Conservation (phyloP, 2,888 invertebrate genomes). For the Drosophila diplacantha region DNA sequence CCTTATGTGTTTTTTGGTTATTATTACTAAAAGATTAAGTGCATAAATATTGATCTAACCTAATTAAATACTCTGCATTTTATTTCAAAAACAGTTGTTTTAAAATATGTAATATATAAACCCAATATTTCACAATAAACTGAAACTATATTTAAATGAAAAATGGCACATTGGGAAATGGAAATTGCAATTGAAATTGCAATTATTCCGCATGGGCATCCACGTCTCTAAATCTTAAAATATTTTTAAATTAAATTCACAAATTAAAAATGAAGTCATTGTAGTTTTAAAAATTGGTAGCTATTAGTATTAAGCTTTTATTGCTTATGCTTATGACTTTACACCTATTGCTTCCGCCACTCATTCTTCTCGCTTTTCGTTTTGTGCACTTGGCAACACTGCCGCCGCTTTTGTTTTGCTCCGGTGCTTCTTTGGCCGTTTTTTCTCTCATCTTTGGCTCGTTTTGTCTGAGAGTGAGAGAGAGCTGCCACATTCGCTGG, state of each 20-base stretch:
- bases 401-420: slow-evolving; percentile 60
- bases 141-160: background rate
- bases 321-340: slow-evolving; percentile 1
- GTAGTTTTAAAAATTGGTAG: too few species aligned
- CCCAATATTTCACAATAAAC: background rate
- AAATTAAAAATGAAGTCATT: background rate
- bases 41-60: background rate
- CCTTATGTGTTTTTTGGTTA: background rate
- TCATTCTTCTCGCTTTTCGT: background rate
- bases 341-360: background rate
- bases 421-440: slow-evolving; percentile 46
- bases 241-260: background rate
- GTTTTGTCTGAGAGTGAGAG: slow-evolving; percentile 8
- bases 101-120: too few species aligned
- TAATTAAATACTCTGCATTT: background rate
- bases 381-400: slow-evolving; percentile 41
- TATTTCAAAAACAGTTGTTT: background rate
- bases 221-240: background rate
- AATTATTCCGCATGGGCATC: background rate
- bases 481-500: slow-evolving; percentile 30
- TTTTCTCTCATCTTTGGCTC: slow-evolving; percentile 5
- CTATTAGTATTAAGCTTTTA: background rate
- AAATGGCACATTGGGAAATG: background rate
- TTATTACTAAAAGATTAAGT: background rate
- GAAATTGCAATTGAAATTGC: background rate